Conservation (phyloP, 2,888 invertebrate genomes). For the Pseudolycoriella hygida region DNA sequence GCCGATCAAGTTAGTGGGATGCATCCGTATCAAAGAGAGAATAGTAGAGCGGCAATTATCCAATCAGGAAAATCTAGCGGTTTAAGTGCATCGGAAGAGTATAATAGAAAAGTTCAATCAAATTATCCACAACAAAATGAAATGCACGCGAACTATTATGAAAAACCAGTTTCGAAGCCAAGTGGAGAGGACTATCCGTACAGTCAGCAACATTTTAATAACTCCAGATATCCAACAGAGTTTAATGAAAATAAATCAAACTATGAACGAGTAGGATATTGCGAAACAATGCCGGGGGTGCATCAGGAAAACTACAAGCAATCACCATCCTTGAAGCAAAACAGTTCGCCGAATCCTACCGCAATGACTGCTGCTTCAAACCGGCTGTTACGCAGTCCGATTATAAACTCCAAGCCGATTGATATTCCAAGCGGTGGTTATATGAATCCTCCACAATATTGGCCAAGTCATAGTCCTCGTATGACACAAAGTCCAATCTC, state of each 20-base stretch:
- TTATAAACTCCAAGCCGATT: neutral
- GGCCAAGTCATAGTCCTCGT: slow-evolving; percentile 11
- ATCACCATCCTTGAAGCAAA: neutral
- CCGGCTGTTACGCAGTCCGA: neutral
- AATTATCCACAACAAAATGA: too few species aligned
- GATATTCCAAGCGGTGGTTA: neutral
- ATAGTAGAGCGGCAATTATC: too few species aligned
- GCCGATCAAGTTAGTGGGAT: too few species aligned
- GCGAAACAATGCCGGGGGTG: too few species aligned
- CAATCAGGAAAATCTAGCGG: too few species aligned
- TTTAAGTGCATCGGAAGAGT: too few species aligned
- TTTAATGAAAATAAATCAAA: too few species aligned
- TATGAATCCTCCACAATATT: slow-evolving; percentile 14
- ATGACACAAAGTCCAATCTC: slow-evolving; percentile 9
- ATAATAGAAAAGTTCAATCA: too few species aligned
- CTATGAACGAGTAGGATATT: too few species aligned
- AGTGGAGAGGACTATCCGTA: neutral
- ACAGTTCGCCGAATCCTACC: neutral
- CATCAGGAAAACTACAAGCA: neutral
- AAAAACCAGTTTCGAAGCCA: too few species aligned
- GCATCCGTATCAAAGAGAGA: too few species aligned
- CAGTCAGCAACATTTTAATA: neutral
- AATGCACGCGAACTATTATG: too few species aligned
- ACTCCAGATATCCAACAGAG: neutral
- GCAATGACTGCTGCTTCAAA: neutral